Evolutionary conservation across 2,797 vertebrate genomes (phyloP).

Genomic region (Lutjanus campechanus): DNA sequence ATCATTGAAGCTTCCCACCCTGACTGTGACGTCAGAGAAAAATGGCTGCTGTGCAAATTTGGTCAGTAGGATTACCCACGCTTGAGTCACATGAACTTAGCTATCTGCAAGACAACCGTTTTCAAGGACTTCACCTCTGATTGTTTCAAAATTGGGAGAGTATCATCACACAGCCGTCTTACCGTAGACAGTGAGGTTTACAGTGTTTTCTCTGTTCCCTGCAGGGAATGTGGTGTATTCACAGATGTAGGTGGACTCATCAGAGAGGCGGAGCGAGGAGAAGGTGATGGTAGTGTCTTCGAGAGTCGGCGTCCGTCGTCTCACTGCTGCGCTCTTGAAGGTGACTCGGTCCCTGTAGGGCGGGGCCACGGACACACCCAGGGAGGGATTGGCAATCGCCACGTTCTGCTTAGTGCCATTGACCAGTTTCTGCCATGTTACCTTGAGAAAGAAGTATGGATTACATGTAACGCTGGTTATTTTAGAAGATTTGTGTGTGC

Average conservation of each 20-base stretch:
- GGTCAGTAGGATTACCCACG: too few species aligned
- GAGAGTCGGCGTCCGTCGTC: conserved; percentile 89
- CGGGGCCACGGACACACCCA: conserved; percentile 93
- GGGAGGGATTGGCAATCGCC: conserved; percentile 94
- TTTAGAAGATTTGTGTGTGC: not conserved
- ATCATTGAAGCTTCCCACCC: too few species aligned
- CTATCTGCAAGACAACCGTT: too few species aligned
- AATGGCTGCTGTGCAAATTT: too few species aligned
- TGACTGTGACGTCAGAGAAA: too few species aligned
- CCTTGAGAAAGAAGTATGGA: conserved; percentile 55
- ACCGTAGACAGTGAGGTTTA: conserved; percentile 97
- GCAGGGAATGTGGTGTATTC: conserved; percentile 98
- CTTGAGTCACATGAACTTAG: too few species aligned
- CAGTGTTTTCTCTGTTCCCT: conserved; percentile 94
- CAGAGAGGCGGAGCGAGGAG: conserved; percentile 90
- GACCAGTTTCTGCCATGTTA: conserved; percentile 96
- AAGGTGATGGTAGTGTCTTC: conserved; percentile 95
- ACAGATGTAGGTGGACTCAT: conserved; percentile 96
- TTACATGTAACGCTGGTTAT: not conserved
- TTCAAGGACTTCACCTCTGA: too few species aligned
- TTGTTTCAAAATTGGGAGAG: too few species aligned
- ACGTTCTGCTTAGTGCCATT: conserved; percentile 96
- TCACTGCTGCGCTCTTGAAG: conserved; percentile 91
- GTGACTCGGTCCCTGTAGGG: conserved; percentile 91
- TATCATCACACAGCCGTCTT: conserved; percentile 58